These are phyloP conservation scores for Stichodactyla helianthus DNA, from an alignment of 64 coral and sea anemone species.

Conservation along the genomic window DNA sequence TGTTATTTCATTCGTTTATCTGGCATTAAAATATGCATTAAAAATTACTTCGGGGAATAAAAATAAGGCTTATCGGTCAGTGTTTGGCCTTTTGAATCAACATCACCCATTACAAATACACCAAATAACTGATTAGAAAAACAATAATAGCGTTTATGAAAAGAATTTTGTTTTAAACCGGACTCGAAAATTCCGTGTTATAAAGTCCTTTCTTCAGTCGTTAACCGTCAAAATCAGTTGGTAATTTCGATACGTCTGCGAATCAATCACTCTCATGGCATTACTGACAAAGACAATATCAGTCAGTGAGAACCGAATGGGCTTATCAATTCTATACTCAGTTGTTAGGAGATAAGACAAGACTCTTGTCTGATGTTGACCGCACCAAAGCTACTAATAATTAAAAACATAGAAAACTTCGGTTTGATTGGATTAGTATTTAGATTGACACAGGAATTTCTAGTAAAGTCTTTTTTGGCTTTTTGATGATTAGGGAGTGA, in stretches of 20 bases:
- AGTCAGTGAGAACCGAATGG: background rate
- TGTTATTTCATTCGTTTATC: background rate
- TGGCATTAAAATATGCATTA: background rate
- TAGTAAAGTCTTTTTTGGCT: background rate
- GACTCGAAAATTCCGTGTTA: background rate
- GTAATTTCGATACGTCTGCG: background rate
- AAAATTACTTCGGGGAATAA: background rate
- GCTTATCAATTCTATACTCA: background rate
- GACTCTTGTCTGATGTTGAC: conserved; percentile 6
- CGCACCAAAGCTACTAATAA: background rate
- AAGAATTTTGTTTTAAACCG: background rate
- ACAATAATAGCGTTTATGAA: background rate
- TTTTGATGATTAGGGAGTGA: background rate
- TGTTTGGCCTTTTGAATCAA: background rate
- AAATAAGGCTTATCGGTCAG: background rate
- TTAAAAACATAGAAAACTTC: background rate
- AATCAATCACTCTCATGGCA: background rate
- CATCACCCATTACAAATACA: background rate
- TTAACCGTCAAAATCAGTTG: background rate
- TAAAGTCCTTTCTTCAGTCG: background rate
- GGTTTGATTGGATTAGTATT: background rate
- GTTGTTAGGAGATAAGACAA: conserved; percentile 6
- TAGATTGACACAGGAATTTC: background rate
- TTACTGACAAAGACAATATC: background rate
- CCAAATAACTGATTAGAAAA: background rate